phyloP scores from a whole-genome alignment of 2,113 vertebrate species.

The Esox niger region DNA sequence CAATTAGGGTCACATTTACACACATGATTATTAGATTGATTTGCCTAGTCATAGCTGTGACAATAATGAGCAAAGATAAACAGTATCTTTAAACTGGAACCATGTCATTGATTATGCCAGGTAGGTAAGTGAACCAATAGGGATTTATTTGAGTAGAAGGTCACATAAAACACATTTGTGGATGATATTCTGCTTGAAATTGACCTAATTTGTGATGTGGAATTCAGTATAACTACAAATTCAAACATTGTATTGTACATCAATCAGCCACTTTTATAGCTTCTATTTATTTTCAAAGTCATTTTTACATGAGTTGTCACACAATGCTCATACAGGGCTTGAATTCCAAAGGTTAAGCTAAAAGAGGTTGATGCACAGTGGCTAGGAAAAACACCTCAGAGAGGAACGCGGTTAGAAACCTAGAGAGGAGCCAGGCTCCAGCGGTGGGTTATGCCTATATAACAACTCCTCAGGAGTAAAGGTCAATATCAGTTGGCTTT shows the following conservation, averaged over 20 bases:
- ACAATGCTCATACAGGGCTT: too few relatives aligned
- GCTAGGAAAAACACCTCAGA: too few relatives aligned
- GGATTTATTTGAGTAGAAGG: neutral
- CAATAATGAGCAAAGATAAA: constrained; percentile 54
- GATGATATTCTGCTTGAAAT: neutral
- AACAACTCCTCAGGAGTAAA: too few relatives aligned
- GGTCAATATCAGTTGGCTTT: too few relatives aligned
- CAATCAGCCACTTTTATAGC: neutral
- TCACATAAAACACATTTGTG: constrained; percentile 16
- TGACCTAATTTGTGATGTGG: constrained; percentile 6
- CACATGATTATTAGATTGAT: constrained; percentile 38
- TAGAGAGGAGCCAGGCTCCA: too few relatives aligned
- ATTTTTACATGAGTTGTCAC: too few relatives aligned
- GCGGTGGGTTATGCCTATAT: too few relatives aligned
- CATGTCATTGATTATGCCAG: constrained; percentile 46
- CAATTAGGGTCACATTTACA: constrained; percentile 50
- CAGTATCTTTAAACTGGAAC: constrained; percentile 55
- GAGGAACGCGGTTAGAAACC: too few relatives aligned
- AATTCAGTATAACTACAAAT: neutral
- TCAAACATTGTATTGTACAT: neutral
- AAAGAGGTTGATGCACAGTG: too few relatives aligned
- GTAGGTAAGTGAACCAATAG: neutral
- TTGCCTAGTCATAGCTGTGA: constrained; percentile 47
- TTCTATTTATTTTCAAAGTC: neutral
- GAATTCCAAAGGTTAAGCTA: too few relatives aligned